Evolutionary conservation across 1,140 invertebrate genomes (phyloP).

Genomic region (Trialeurodes vaporariorum): DNA sequence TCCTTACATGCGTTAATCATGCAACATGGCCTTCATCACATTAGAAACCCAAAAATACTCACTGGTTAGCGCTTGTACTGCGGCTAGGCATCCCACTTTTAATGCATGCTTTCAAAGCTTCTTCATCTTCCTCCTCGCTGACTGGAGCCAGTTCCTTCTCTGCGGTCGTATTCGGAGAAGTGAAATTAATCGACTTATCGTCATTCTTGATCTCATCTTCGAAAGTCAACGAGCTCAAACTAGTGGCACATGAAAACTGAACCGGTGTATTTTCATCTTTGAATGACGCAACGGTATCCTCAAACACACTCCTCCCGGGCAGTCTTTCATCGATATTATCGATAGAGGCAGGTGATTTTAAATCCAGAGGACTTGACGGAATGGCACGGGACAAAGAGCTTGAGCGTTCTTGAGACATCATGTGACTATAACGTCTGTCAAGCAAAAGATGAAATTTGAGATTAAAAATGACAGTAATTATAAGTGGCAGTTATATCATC

Average conservation of each 20-base stretch:
- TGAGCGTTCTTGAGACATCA: no score
- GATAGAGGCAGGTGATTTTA: not conserved
- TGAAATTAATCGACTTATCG: not conserved
- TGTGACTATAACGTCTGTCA: constrained; percentile 29
- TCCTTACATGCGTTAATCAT: no score
- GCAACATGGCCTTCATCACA: no score
- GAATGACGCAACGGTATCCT: constrained; percentile 62
- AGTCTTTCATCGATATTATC: constrained; percentile 1
- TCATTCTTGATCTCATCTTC: constrained; percentile 23
- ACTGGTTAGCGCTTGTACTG: not conserved
- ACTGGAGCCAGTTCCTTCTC: constrained; percentile 31
- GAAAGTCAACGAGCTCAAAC: constrained; percentile 47
- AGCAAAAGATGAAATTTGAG: no score
- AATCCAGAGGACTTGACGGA: constrained; percentile 45
- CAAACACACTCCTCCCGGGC: constrained; percentile 48
- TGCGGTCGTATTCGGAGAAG: not conserved
- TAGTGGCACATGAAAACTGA: constrained; percentile 64
- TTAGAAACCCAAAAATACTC: no score
- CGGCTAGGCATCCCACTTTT: constrained; percentile 48
- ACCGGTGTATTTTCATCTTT: constrained; percentile 73
- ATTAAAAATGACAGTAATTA: no score
- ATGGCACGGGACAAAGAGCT: constrained; percentile 72
- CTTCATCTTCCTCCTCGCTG: constrained; percentile 44
- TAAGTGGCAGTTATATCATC: no score
- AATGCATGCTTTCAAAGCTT: constrained; percentile 53